Percentiles rank a stretch among this genome's conserved stretches.
Conservation (phyloP, 2,888 invertebrate species). For the Mythimna pallens region DNA sequence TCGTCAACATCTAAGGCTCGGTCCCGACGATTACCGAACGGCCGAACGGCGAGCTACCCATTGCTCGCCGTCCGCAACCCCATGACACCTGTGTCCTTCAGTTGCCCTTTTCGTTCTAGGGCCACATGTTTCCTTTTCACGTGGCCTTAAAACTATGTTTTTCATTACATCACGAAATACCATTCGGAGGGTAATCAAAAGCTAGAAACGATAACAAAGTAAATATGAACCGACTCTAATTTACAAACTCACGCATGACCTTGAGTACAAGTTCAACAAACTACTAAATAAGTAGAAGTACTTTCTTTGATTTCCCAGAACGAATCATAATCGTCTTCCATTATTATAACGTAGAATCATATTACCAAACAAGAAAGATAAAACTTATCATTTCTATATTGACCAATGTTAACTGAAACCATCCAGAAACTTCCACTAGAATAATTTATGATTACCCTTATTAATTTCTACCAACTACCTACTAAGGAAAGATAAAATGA, state of each 20-base stretch:
- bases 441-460: conserved; percentile 49
- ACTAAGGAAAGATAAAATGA: not conserved
- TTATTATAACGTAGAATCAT: not conserved
- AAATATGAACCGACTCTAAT: not conserved
- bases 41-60: no score
- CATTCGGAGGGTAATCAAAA: not conserved
- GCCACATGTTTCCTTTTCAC: not conserved
- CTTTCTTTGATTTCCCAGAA: not conserved
- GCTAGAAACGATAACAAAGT: not conserved
- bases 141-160: no score
- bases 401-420: conserved; percentile 31
- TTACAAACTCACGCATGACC: not conserved
- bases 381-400: conserved; percentile 26
- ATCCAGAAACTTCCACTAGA: conserved; percentile 37
- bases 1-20: no score
- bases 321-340: not conserved
- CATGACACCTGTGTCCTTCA: no score
- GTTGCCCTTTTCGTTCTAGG: no score
- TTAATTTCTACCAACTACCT: conserved; percentile 31
- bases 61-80: no score
- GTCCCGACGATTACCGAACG: no score
- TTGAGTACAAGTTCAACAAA: not conserved
- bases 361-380: conserved; percentile 25
- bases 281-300: not conserved
- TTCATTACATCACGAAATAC: no score